Percentiles rank a stretch among this genome's conserved stretches.
phyloP scores from a whole-genome alignment of 2,888 invertebrate genomes.

The Tiliacea aurago region DNA sequence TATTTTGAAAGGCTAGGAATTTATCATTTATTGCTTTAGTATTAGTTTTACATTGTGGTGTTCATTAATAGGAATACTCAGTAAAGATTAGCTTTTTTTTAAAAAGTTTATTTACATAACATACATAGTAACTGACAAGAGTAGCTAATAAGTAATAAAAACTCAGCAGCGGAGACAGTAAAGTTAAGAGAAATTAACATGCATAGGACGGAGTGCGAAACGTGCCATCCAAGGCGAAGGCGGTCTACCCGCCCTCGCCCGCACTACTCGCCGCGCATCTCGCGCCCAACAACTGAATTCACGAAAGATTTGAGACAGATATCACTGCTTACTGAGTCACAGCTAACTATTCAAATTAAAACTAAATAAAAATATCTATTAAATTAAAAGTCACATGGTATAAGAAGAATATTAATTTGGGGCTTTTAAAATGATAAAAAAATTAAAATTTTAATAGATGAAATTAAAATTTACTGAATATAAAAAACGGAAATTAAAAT shows the following conservation, averaged over 20 bases:
- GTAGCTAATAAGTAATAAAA: slow-evolving; percentile 81
- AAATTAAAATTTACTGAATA: slow-evolving; percentile 64
- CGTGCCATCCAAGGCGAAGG: slow-evolving; percentile 29
- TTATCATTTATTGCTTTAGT: slow-evolving; percentile 40
- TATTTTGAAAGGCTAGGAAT: slow-evolving; percentile 63
- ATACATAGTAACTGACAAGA: slow-evolving; percentile 85
- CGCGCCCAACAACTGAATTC: slow-evolving; percentile 60
- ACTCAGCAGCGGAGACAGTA: slow-evolving; percentile 79
- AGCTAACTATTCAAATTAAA: slow-evolving; percentile 77
- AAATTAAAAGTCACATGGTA: slow-evolving; percentile 72
- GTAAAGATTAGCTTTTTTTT: slow-evolving; percentile 75
- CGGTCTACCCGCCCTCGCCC: slow-evolving; percentile 35
- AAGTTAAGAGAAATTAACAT: slow-evolving; percentile 61
- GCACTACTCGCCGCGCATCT: slow-evolving; percentile 48
- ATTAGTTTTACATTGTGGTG: slow-evolving; percentile 64
- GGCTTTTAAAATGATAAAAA: slow-evolving; percentile 48
- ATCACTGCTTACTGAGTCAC: slow-evolving; percentile 79
- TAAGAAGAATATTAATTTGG: slow-evolving; percentile 61
- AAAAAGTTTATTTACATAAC: slow-evolving; percentile 89
- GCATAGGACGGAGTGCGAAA: slow-evolving; percentile 48
- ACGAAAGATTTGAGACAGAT: slow-evolving; percentile 76
- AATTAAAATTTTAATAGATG: slow-evolving; percentile 52
- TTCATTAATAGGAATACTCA: slow-evolving; percentile 73
- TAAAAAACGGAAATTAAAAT: slow-evolving; percentile 46
- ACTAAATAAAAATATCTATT: slow-evolving; percentile 82